A percentile compares a stretch with the other conserved stretches of the same genome.
Evolutionary conservation across 2,888 invertebrate species (phyloP).

Genomic region (Yponomeuta sedellus): DNA sequence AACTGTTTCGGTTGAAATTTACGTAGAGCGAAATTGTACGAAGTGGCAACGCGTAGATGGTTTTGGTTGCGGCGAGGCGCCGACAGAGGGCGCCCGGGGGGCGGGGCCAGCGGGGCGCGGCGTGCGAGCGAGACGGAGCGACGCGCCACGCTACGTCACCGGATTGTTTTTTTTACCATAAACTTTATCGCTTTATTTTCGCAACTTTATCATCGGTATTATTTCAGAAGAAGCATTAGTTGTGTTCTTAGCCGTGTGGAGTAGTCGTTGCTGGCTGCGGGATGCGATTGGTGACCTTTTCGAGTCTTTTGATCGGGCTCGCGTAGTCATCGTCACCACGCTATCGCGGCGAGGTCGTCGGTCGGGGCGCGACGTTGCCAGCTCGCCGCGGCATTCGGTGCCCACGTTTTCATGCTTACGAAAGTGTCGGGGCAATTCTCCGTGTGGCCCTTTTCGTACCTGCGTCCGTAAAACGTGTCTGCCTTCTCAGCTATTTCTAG

Average conservation of each 20-base stretch:
- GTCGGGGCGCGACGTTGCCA: conserved; percentile 68
- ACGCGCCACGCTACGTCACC: conserved; percentile 33
- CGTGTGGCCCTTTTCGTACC: conserved; percentile 14
- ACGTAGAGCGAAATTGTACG: conserved; percentile 77
- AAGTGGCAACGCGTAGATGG: conserved; percentile 73
- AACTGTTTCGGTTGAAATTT: conserved; percentile 76
- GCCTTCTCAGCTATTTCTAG: background rate
- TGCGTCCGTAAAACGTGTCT: conserved; percentile 1
- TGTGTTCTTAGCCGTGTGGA: conserved; percentile 34
- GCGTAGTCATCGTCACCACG: conserved; percentile 45
- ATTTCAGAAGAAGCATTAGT: conserved; percentile 33
- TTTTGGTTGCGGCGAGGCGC: conserved; percentile 56
- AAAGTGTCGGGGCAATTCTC: conserved; percentile 29
- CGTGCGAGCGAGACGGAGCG: conserved; percentile 24
- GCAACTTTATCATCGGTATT: background rate
- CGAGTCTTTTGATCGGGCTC: conserved; percentile 61
- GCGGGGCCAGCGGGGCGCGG: conserved; percentile 60
- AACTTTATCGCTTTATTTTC: background rate
- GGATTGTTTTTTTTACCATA: conserved; percentile 44
- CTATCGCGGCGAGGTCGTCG: conserved; percentile 72
- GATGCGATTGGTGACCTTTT: conserved; percentile 65
- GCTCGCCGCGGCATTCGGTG: conserved; percentile 42
- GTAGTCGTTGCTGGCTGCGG: conserved; percentile 30
- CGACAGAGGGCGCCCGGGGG: conserved; percentile 67
- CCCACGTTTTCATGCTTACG: conserved; percentile 34